Percentiles rank a stretch among this genome's conserved stretches.
phyloP scores from a whole-genome alignment of 2,113 vertebrate species.

The Platysternon megacephalum region DNA sequence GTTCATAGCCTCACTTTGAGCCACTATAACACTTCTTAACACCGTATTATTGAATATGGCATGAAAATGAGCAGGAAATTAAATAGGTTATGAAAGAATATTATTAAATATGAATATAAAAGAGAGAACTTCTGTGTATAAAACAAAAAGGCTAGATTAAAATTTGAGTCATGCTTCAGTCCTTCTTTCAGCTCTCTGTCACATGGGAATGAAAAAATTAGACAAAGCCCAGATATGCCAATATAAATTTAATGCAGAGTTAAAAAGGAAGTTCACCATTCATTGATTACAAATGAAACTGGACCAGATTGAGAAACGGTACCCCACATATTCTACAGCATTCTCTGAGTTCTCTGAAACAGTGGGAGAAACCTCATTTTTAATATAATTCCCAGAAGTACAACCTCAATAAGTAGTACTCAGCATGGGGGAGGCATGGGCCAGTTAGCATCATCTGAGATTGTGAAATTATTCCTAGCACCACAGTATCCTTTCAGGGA shows the following conservation, averaged over 20 bases:
- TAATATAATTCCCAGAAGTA: background rate
- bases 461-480: background rate
- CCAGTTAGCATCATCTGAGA: background rate
- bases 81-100: background rate
- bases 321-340: background rate
- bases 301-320: background rate
- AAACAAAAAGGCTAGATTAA: conserved; percentile 2
- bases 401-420: background rate
- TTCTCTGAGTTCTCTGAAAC: background rate
- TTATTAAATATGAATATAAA: background rate
- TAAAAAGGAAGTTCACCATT: background rate
- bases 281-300: background rate
- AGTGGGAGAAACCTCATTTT: background rate
- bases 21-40: background rate
- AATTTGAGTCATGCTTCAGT: background rate
- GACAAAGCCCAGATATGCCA: background rate
- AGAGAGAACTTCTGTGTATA: background rate
- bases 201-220: background rate
- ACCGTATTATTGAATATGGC: background rate
- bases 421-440: background rate
- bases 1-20: background rate
- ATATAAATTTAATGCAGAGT: background rate
- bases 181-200: background rate
- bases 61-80: conserved; percentile 37
- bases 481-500: background rate